phyloP scores from a whole-genome alignment of 2,113 vertebrate species.

The Muntiacus muntjak region DNA sequence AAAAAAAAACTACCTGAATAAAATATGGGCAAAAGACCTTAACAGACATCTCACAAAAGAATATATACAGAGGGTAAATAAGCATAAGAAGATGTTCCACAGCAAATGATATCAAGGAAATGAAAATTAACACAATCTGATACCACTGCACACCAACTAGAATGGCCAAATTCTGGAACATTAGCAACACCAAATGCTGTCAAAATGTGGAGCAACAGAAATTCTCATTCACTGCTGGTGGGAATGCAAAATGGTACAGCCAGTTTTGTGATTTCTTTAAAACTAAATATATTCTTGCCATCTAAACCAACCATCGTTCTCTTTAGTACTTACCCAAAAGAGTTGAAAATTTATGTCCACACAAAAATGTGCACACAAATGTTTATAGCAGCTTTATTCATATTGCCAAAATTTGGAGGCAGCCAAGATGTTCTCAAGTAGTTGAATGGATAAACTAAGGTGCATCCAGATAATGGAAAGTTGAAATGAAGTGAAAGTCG shows the following conservation, averaged over 20 bases:
- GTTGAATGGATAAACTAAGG: not conserved
- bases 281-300: not conserved
- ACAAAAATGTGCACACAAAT: not conserved
- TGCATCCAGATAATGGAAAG: not conserved
- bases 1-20: not conserved
- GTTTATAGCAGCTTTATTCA: not conserved
- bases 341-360: not conserved
- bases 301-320: not conserved
- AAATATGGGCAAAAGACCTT: not conserved
- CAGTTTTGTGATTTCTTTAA: not conserved
- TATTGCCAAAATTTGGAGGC: not conserved
- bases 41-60: not conserved
- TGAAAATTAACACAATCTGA: rapidly evolving
- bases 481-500: not conserved
- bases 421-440: not conserved
- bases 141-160: not conserved
- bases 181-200: not conserved
- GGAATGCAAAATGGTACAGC: no score
- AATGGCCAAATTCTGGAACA: not conserved
- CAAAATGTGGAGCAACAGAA: not conserved
- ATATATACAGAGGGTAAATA: rapidly evolving
- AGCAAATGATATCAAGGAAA: no score
- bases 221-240: not conserved
- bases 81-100: not conserved
- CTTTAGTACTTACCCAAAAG: not conserved